Evolutionary conservation across 2,113 vertebrate species (phyloP), one percentile per base, ranked within the genome.

Genomic region (Panthera leo): DNA sequence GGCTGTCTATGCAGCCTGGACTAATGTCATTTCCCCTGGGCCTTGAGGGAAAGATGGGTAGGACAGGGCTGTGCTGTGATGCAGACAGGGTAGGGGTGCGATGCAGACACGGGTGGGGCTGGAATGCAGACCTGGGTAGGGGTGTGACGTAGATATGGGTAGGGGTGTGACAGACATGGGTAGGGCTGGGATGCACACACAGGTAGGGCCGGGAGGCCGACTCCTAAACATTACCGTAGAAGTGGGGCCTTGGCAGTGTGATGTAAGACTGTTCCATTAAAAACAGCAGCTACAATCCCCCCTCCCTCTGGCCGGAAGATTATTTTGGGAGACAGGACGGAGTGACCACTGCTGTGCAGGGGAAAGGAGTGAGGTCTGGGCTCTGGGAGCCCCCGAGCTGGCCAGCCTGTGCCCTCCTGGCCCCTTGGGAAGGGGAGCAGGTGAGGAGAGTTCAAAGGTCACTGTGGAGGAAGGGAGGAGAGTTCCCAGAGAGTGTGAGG

Each of bases 131-230:
- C 53, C 53, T 18, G 18, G 70, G 21, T 36, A 45, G 45, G 45
- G 45, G 45, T 5, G 5, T 5, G 70, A 23, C 10, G 10, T 10
- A 73, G n/a, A 73, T 36, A 12, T 0, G 5, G n/a, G n/a, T 18
- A 19, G 58, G 27, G 19, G 5, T 18, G 34, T 12, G 48, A 25
- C 21, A 53, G 11, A 87, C 48, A 31, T 0, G 0, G 5, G 61
- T 7, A 5, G 39, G 70, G n/a, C n/a, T 3, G 27, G 11, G 23
- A 27, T 8, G 61, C 23, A 63, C 23, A 4, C 61, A 55, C 55
- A 18, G 42, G 45, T 3, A 25, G 55, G 21, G 21, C 5, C 14
- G 23, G n/a, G 53, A 12, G 11, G 15, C 25, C 42, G 14, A 75
- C 12, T 14, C 10, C 42, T 14, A 19, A 61, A 71, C 18, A 2